Base-by-base conservation (phyloP, 2,113 vertebrate species). In the Gobiocypris rarus region DNA sequence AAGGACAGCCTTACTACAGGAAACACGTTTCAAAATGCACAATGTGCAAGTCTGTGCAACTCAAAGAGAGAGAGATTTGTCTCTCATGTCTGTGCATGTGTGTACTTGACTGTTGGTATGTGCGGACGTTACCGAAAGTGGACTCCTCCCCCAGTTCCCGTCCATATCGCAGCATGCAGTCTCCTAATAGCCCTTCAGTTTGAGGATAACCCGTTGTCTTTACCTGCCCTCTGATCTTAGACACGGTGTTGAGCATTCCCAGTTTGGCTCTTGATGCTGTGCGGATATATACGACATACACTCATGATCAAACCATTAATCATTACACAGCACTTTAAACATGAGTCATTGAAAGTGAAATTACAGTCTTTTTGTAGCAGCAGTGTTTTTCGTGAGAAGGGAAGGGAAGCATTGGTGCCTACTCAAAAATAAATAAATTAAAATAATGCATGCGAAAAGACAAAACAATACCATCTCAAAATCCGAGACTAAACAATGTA, bases 171-270 rank as follows among this genome's bases (percentile, higher is more conserved):
- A 97, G 94, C 97, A 99, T 98, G 83, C 95, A 97, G 89, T 98
- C 97, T 38, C 96, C 97, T 85, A 98, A 93, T 41, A 99, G 89
- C 73, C 96, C 97, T 90, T 99, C 97, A 0, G 95, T 95, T 93
- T 99, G 97, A 0, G 96, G 96, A 90, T 98, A 98, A 9, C 96
- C 97, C 0, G 96, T 97, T 87, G 94, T 93, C 93, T 96, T 97
- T 90, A 97, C 96, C 90, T 98, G 97, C 4, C 97, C 97, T 83
- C 96, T 93, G 88, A 98, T 96, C 94, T 97, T 99, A 58, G 96
- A 98, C 93, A 99, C 87, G 0, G 96, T 98, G 91, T 96, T 97
- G 90, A 98, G 92, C 97, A 99, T 97, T 74, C 97, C 97, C 70
- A 99, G 94, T 86, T 94, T 98, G 86, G 97, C 96, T 94, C 97